phyloP scores from a whole-genome alignment of 2,797 vertebrate species.

The Pseudochirops corinnae region DNA sequence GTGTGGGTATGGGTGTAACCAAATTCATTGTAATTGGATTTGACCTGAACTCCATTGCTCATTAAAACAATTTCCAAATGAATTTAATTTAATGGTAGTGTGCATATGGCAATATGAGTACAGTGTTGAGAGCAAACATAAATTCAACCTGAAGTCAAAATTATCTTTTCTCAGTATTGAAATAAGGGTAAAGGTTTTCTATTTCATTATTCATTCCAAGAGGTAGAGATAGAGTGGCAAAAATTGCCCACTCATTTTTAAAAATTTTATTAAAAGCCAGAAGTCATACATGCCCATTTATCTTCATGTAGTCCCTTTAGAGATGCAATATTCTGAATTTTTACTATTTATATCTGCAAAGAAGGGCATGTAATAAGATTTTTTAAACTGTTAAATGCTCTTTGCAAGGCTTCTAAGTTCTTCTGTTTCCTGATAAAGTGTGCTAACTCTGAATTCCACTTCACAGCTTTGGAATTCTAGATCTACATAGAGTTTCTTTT shows the following conservation, averaged over 20 bases:
- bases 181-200: constrained; percentile 63
- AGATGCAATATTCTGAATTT: constrained; percentile 72
- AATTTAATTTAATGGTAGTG: background rate
- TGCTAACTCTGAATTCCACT: constrained; percentile 36
- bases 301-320: constrained; percentile 55
- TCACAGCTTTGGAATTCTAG: constrained; percentile 51
- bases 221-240: background rate
- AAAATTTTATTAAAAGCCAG: constrained; percentile 61
- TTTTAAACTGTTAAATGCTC: constrained; percentile 61
- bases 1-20: background rate
- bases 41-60: constrained; percentile 33
- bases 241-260: constrained; percentile 10
- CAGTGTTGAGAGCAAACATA: constrained; percentile 26
- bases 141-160: constrained; percentile 66
- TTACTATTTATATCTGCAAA: constrained; percentile 68
- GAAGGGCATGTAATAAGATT: constrained; percentile 71
- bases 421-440: constrained; percentile 59
- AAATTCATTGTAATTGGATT: constrained; percentile 5
- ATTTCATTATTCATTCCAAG: constrained; percentile 61
- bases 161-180: constrained; percentile 50
- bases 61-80: background rate
- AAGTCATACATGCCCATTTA: constrained; percentile 55
- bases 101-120: constrained; percentile 46
- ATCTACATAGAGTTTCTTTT: constrained; percentile 46
- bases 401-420: constrained; percentile 40